Base-by-base conservation (phyloP, 2,888 invertebrate genomes). In the Iselma pallidipennis region DNA sequence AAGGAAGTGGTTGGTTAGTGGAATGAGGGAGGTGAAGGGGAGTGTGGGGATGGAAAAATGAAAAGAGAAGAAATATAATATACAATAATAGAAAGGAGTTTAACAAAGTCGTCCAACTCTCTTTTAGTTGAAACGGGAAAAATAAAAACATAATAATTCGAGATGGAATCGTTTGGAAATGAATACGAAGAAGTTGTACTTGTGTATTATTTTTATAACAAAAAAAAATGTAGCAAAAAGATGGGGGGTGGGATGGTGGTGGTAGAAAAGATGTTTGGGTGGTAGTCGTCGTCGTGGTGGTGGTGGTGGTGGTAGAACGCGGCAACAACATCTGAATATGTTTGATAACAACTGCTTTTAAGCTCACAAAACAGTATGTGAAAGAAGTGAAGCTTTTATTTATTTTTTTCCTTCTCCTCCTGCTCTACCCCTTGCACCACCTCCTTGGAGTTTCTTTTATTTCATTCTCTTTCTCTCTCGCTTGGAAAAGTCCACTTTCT, bases 401-500 rank as follows among this genome's bases (percentile, higher is more conserved):
- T 78, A 75, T 75, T 74, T 51, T 48, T 25, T 14, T 54, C 59
- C 57, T 59, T 59, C 52, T 50, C 55, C 21, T 28, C 4, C 19
- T 2, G 7, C 26, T 12, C 26, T 14, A 29, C 21, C 16, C 14
- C 19, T 16, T 12, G 10, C 54, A 53, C 55, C 55, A 37, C 37
- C 37, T 14, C 37, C 16, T 16, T 65, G 49, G 65, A 67, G 68
- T 72, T 74, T 71, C 70, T 68, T 73, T 74, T 73, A 74, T 75
- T 75, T 74, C 73, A 71, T 72, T 73, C 74, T 74, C 73, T 72
- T 63, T 71, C 72, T 75, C 72, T 72, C 71, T 74, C 74, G 65
- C 66, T 71, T 74, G 67, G 74, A 76, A 79, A 79, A 79, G 80
- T 81, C 80, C 79, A 80, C 80, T 80, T 80, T 80, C 79, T 79